phyloP scores from a whole-genome alignment of 2,797 vertebrate genomes.

The Fratercula arctica region DNA sequence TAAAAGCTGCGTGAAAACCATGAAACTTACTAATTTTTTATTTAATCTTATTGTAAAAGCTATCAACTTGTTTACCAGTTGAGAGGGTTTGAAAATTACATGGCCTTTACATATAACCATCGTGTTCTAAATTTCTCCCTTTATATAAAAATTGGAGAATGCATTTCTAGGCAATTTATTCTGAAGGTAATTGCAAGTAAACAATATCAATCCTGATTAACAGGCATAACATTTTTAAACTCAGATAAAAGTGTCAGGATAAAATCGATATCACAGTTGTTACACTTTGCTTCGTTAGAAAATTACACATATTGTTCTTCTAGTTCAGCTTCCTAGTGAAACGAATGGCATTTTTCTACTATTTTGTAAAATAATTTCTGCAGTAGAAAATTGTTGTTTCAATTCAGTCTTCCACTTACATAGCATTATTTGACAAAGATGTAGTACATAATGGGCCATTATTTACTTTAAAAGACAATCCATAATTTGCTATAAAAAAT shows the following conservation, averaged over 20 bases:
- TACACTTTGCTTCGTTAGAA: neutral
- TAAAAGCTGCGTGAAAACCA: neutral
- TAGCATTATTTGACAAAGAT: neutral
- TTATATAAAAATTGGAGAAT: neutral
- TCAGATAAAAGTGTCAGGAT: neutral
- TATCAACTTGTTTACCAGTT: neutral
- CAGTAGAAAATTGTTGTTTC: neutral
- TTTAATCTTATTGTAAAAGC: neutral
- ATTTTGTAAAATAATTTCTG: neutral
- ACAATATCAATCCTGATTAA: neutral
- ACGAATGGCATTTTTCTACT: neutral
- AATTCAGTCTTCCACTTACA: neutral
- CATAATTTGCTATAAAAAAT: neutral
- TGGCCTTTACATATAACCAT: neutral
- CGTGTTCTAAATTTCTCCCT: neutral
- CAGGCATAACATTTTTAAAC: neutral
- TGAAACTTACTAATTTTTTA: neutral
- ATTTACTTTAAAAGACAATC: neutral
- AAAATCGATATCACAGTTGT: neutral
- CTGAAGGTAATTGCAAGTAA: neutral
- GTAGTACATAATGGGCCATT: neutral
- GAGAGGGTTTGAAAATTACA: neutral
- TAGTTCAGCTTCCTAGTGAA: neutral
- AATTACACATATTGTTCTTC: neutral
- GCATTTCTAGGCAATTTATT: neutral